These are phyloP conservation scores for Ceratina japonica DNA, from an alignment of 1,140 invertebrate species.

Conservation along the genomic window DNA sequence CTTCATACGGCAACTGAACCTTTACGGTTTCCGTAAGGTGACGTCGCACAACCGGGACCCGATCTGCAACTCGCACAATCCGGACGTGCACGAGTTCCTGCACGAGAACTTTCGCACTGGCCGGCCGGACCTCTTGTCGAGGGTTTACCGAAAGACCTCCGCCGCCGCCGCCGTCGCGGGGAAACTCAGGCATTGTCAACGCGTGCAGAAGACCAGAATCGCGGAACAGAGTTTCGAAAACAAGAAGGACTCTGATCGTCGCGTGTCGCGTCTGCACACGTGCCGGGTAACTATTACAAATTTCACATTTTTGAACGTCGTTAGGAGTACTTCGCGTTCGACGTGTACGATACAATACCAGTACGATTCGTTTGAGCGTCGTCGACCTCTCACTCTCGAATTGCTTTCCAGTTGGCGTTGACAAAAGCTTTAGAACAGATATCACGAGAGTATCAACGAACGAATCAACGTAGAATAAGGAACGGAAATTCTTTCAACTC, in stretches of 20 bases:
- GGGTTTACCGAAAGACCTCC: slow-evolving; percentile 80
- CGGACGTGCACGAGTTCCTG: slow-evolving; percentile 82
- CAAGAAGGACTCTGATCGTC: slow-evolving; percentile 28
- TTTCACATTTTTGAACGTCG: neutral
- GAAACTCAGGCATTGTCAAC: slow-evolving; percentile 67
- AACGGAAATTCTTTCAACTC: slow-evolving; percentile 18
- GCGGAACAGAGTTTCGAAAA: neutral
- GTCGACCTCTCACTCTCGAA: neutral
- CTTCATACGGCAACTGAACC: slow-evolving; percentile 82
- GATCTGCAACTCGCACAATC: slow-evolving; percentile 79
- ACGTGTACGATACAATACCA: too few species aligned
- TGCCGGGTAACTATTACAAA: slow-evolving; percentile 68
- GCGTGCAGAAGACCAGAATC: neutral
- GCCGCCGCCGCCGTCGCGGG: slow-evolving; percentile 44
- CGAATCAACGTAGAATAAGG: neutral
- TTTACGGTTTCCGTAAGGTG: slow-evolving; percentile 83
- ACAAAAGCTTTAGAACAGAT: slow-evolving; percentile 70
- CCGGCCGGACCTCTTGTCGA: slow-evolving; percentile 79
- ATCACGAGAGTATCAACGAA: slow-evolving; percentile 55
- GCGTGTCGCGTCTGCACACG: slow-evolving; percentile 64
- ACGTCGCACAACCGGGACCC: slow-evolving; percentile 81
- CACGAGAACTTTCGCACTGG: slow-evolving; percentile 81
- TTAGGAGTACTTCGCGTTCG: neutral
- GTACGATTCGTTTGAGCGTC: too few species aligned
- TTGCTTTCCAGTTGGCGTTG: slow-evolving; percentile 64